Base-by-base conservation (phyloP, 2,113 vertebrate genomes). In the Danionella cerebrum region DNA sequence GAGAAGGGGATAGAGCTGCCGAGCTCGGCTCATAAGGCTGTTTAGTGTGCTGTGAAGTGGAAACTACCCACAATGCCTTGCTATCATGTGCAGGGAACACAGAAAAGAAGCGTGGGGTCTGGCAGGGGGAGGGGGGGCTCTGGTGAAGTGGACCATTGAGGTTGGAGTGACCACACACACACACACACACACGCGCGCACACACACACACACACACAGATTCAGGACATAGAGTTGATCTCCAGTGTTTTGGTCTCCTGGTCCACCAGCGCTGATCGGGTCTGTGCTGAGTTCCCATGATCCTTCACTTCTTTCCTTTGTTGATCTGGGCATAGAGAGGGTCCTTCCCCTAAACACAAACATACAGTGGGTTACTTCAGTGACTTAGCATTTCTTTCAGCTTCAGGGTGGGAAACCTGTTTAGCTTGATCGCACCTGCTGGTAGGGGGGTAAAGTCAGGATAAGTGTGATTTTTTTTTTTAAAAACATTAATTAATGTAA, bases 241-340 rank as follows among this genome's bases (percentile, higher is more conserved):
- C 69, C 65, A 69, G 58, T 57, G 55, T 67, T 63, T 67, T 78
- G 81, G 76, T 84, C 80, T 86, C 79, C 82, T 72, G 75, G 69
- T 82, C 77, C 78, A 76, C 71, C 73, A 75, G 83, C 59, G 77
- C 76, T 73, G 82, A 80, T 84, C 79, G 77, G 74, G 69, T 80
- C 73, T 76, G 76, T 74, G 77, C 77, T 74, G 74, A 68, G 72
- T 62, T 85, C 84, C 78, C 71, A 74, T 77, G 75, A 70, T 70
- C 80, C 78, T 83, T 88, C 92, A 93, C 89, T 95, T 97, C 92
- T 94, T 95, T 88, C 89, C 92, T 91, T 93, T 97, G 90, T 88
- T 91, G 90, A 98, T 95, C 90, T 91, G 89, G 82, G 93, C 94
- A 70, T 96, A 97, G 83, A 98, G 92, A 88, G 92, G 92, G 84